Conservation (phyloP, 2,113 vertebrate genomes). For the Perca fluviatilis region DNA sequence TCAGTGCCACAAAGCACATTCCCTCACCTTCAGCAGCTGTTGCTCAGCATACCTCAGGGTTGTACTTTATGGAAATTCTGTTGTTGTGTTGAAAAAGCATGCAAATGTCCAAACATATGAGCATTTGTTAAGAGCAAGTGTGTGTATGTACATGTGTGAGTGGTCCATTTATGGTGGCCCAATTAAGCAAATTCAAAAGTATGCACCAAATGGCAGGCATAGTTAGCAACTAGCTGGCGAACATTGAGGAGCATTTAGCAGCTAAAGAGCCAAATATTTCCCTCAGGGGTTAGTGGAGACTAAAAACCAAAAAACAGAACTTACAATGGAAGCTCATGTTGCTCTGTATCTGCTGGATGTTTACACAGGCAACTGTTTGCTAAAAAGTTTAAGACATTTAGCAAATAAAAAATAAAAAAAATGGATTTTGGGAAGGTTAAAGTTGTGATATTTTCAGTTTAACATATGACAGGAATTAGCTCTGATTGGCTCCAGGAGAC, state of each 20-base stretch:
- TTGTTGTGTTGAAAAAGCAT: not conserved
- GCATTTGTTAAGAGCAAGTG: not conserved
- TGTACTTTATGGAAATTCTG: not conserved
- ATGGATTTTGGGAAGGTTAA: not conserved
- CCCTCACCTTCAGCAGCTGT: constrained; percentile 19
- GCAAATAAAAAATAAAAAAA: too few species aligned
- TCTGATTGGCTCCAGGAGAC: not conserved
- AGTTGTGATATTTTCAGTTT: not conserved
- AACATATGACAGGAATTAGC: not conserved
- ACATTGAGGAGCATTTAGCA: not conserved
- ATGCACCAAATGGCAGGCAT: not conserved
- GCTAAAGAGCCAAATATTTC: not conserved
- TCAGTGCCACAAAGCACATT: not conserved
- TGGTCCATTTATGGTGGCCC: not conserved
- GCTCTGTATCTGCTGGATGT: not conserved
- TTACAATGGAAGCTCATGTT: not conserved
- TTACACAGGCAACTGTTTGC: not conserved
- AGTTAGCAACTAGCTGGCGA: not conserved
- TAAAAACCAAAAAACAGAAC: not conserved
- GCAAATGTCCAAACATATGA: not conserved
- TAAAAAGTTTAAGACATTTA: not conserved
- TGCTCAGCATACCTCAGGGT: not conserved
- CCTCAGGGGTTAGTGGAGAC: not conserved
- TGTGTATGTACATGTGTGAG: not conserved
- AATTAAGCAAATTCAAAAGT: not conserved